These are phyloP conservation scores for Pelobates cultripes DNA, from an alignment of 2,797 vertebrate genomes.

Conservation along the genomic window DNA sequence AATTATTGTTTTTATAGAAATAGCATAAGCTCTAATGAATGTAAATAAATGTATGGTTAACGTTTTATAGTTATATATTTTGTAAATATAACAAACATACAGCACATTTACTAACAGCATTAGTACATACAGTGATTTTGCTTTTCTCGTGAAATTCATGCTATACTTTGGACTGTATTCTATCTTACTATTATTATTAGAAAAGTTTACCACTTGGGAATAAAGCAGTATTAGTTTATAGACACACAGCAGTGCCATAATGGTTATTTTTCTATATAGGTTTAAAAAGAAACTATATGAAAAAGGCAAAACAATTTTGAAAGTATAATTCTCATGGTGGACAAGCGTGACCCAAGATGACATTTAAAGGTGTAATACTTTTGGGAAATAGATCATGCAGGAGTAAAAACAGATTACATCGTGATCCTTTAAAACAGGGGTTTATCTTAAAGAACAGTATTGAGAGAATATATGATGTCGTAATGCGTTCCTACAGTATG, in stretches of 20 bases:
- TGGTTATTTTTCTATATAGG: conserved; percentile 7
- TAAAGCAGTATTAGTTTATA: conserved; percentile 1
- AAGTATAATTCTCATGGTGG: conserved; percentile 19
- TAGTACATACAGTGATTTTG: neutral
- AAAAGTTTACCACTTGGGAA: conserved; percentile 16
- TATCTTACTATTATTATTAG: conserved; percentile 25
- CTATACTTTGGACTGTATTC: neutral
- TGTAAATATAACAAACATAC: too few species aligned
- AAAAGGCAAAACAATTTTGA: neutral
- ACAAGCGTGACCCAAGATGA: conserved; percentile 5
- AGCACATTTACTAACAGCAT: neutral
- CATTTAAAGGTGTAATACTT: conserved; percentile 14
- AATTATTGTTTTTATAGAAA: too few species aligned
- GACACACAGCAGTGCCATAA: neutral
- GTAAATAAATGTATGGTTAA: too few species aligned
- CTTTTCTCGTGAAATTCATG: neutral
- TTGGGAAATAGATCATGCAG: conserved; percentile 19
- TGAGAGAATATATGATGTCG: neutral
- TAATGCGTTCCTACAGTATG: neutral
- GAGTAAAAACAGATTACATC: conserved; percentile 18
- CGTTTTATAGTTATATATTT: too few species aligned
- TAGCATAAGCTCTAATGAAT: too few species aligned
- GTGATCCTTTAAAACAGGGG: conserved; percentile 6
- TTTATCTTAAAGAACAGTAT: neutral
- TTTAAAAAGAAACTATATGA: conserved; percentile 14